Evolutionary conservation across 2,888 invertebrate species (phyloP), one percentile per base, ranked within the genome.

Genomic region (Ernsta delagoae): DNA sequence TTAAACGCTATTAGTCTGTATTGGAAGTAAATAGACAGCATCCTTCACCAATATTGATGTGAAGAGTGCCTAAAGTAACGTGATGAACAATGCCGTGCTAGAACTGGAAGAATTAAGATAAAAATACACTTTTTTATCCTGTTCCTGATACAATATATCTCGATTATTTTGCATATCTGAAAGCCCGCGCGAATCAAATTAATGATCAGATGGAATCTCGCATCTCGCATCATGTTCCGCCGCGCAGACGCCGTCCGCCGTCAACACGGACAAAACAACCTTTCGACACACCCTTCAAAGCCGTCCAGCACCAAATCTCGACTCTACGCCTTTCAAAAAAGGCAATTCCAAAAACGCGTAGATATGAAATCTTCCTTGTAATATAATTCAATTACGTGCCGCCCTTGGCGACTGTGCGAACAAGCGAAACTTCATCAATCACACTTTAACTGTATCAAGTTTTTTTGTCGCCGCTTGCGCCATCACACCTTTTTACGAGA

Each of bases 401-500:
- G 81, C 85, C 84, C 84, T 84, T 84, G 84, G 78, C 80, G 79
- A 84, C 85, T 83, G 81, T 77, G 85, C 82, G 81, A 82, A 81
- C 84, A 79, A 76, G 74, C 72, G 72, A 75, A 72, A 76, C 77
- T 81, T 80, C 89, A 92, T 92, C 89, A 92, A 92, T 92, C 92
- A 92, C 85, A 89, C 82, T 90, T 92, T 89, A 92, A 91, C 87
- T 90, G 89, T 92, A 90, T 87, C 90, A 86, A 80, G 87, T 84
- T 90, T 90, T 85, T 79, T 85, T 77, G 74, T 77, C 74, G 71
- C 72, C 75, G 78, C 82, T 83, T 83, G 78, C 79, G 74, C 79
- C 83, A 73, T 74, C 80, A 77, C 78, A 66, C 70, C 79, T 84
- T 83, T 85, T 83, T 78, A 81, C 80, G 77, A 83, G 77, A 80